Evolutionary conservation across 2,113 vertebrate genomes (phyloP), one percentile per base, ranked within the genome.

Genomic region (Rhegmatorhina hoffmannsi): DNA sequence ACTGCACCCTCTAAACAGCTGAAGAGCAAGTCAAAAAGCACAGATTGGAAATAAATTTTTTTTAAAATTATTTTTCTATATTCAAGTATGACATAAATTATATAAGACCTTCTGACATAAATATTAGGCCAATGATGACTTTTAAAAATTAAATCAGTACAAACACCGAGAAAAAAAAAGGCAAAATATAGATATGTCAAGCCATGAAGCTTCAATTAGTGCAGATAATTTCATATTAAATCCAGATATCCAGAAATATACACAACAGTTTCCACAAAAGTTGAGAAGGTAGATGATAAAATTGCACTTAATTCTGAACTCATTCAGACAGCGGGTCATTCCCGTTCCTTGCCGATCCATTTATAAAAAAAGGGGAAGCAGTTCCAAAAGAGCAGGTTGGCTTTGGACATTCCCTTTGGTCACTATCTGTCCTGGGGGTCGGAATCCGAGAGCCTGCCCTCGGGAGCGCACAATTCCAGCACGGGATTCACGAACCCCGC

Each of bases 401-500:
- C 81, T 82, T 59, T 53, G 83, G 52, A 84, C 96, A 81, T 95
- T 89, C 93, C 87, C 63, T 94, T 73, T 94, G 97, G 94, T 56
- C 81, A 95, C 90, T 98, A 99, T 96, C 98, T 98, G 92, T 98
- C 98, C 95, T 98, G 98, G n/a, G 13, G 97, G 26, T 98, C 98
- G 17, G 49, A 33, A 15, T 94, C 94, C 10, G 97, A 87, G 59
- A 89, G 95, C 69, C 93, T 81, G 8, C 77, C 36, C 17, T 97
- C 97, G 7, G 98, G 97, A 20, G 97, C 97, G 12, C 98, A 98
- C 93, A 98, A 43, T 36, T 99, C 98, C 66, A 99, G 93, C 17
- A 99, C 98, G 5, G 99, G 99, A 69, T 99, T 99, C 66, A 99
- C 99, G 92, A 99, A 99, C 12, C 99, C 99, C 3, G 98, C 98